Evolutionary conservation across 2,888 invertebrate genomes (phyloP).

Genomic region (Lycia hirtaria): DNA sequence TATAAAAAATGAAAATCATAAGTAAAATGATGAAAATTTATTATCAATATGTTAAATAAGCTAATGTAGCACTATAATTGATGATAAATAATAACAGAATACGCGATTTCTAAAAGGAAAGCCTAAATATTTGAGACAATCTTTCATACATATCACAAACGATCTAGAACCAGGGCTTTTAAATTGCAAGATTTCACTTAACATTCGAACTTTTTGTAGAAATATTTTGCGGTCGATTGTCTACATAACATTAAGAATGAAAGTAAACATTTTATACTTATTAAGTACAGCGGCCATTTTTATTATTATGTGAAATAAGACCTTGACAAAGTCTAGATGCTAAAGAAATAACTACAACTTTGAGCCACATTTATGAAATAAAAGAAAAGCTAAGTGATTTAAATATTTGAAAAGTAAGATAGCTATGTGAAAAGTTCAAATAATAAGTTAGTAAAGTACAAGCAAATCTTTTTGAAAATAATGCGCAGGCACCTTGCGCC

Average conservation of each 20-base stretch:
- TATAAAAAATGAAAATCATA: conserved; percentile 8
- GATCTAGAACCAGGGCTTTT: neutral
- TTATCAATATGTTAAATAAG: conserved; percentile 11
- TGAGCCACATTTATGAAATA: neutral
- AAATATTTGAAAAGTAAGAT: conserved; percentile 11
- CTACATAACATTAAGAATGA: too few species aligned
- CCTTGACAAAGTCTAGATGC: neutral
- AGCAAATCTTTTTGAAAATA: too few species aligned
- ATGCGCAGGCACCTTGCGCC: too few species aligned
- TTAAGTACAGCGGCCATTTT: too few species aligned
- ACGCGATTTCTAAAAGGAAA: conserved; percentile 9
- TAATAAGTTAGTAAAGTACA: too few species aligned
- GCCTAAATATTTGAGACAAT: conserved; percentile 15
- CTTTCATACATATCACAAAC: conserved; percentile 16
- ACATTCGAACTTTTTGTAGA: too few species aligned
- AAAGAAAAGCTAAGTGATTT: neutral
- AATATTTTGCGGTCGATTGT: too few species aligned
- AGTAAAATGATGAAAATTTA: conserved; percentile 22
- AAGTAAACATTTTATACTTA: too few species aligned
- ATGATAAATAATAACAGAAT: conserved; percentile 29
- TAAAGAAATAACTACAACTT: neutral
- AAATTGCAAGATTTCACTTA: too few species aligned
- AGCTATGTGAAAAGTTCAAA: neutral
- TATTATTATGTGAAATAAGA: too few species aligned
- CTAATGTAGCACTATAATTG: conserved; percentile 20